Evolutionary conservation across 2,888 invertebrate species (phyloP).

Genomic region (Drosophila affinis): DNA sequence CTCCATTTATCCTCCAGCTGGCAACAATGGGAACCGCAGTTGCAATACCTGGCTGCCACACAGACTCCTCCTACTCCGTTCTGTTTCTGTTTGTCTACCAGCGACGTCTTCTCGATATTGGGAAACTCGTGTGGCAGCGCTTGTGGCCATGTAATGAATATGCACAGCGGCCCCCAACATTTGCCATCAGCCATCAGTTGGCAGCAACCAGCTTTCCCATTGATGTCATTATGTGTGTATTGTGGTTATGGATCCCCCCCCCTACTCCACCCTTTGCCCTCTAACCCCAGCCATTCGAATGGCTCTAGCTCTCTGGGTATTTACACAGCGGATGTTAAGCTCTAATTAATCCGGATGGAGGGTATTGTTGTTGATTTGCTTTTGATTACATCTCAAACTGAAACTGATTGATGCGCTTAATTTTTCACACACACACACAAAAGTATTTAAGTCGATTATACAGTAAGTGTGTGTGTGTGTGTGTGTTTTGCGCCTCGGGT

Average conservation of each 20-base stretch:
- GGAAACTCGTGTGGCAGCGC: slow-evolving; percentile 35
- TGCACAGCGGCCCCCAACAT: slow-evolving; percentile 40
- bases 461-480: background rate
- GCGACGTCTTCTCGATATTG: slow-evolving; percentile 33
- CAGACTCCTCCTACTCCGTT: background rate
- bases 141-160: slow-evolving; percentile 70
- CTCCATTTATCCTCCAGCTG: background rate
- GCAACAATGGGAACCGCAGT: background rate
- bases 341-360: slow-evolving; percentile 63
- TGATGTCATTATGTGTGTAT: slow-evolving; percentile 53
- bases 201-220: slow-evolving; percentile 5
- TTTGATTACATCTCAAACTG: slow-evolving; percentile 60
- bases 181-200: slow-evolving; percentile 33
- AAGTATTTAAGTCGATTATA: slow-evolving; percentile 37
- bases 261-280: no score
- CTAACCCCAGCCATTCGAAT: background rate
- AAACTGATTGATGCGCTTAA: slow-evolving; percentile 58
- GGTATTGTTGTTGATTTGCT: slow-evolving; percentile 29
- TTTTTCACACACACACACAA: slow-evolving; percentile 50
- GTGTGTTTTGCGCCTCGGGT: slow-evolving; percentile 29
- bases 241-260: slow-evolving; percentile 33
- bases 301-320: background rate
- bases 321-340: slow-evolving; percentile 43
- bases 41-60: background rate
- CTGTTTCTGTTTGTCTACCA: background rate